phyloP scores from a whole-genome alignment of 1,140 invertebrate genomes.

The Ceratina calcarata region DNA sequence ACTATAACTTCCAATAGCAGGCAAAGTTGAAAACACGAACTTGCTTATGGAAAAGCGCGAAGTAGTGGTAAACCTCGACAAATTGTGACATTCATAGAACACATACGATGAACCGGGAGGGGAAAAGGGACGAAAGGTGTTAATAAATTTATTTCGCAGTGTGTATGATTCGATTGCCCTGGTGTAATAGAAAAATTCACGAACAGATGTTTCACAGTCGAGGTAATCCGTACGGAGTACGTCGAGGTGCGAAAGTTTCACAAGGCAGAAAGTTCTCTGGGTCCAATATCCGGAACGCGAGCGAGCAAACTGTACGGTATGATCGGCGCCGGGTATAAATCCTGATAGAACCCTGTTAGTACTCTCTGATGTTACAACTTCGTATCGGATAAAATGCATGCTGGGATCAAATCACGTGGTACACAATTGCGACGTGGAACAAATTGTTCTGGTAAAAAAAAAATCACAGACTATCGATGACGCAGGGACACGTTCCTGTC shows the following conservation, averaged over 20 bases:
- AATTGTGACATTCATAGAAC: too few species aligned
- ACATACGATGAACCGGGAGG: too few species aligned
- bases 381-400: not conserved
- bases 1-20: too few species aligned
- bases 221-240: not conserved
- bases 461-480: too few species aligned
- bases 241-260: conserved; percentile 10
- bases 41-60: too few species aligned
- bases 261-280: not conserved
- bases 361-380: not conserved
- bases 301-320: conserved; percentile 9
- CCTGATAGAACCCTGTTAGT: not conserved
- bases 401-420: not conserved
- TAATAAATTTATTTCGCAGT: not conserved
- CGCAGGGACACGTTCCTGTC: too few species aligned
- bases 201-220: not conserved
- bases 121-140: too few species aligned
- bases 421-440: too few species aligned
- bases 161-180: not conserved
- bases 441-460: too few species aligned
- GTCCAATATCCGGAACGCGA: not conserved
- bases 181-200: not conserved
- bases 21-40: too few species aligned
- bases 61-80: too few species aligned
- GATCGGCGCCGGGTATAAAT: not conserved